These are phyloP conservation scores for Rhadina sibilatrix DNA, from an alignment of 2,113 vertebrate species.

Conservation along the genomic window DNA sequence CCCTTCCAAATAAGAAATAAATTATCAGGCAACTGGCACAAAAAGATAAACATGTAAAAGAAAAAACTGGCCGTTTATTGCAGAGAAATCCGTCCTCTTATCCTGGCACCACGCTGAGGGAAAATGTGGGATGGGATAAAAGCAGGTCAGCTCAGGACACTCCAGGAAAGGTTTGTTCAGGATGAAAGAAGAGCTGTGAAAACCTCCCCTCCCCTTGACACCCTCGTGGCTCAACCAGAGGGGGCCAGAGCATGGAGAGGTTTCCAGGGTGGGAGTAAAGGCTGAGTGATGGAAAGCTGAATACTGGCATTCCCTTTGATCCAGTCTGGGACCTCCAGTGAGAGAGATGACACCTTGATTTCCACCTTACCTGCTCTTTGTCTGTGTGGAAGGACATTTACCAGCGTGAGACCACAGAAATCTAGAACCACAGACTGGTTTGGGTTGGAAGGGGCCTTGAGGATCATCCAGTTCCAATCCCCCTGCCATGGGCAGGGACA, in stretches of 20 bases:
- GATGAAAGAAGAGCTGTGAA: neutral
- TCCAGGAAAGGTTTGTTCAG: neutral
- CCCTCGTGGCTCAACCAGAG: neutral
- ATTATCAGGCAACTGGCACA: neutral
- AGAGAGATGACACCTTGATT: neutral
- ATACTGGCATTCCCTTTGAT: neutral
- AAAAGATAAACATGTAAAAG: neutral
- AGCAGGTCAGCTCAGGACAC: neutral
- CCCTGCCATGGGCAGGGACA: neutral
- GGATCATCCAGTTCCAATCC: fast-evolving
- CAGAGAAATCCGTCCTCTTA: neutral
- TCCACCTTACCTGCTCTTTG: neutral
- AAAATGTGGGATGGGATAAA: neutral
- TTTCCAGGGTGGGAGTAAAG: neutral
- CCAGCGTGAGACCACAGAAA: neutral
- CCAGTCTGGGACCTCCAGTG: neutral
- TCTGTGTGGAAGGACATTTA: neutral
- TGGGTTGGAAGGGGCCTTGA: neutral
- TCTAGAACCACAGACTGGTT: neutral
- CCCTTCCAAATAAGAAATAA: neutral
- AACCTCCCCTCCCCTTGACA: neutral
- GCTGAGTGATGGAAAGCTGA: neutral
- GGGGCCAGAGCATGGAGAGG: neutral
- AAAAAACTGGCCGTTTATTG: neutral
- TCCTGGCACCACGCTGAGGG: neutral